Base-by-base conservation (phyloP, 2,797 vertebrate species). In the Oreortyx pictus region DNA sequence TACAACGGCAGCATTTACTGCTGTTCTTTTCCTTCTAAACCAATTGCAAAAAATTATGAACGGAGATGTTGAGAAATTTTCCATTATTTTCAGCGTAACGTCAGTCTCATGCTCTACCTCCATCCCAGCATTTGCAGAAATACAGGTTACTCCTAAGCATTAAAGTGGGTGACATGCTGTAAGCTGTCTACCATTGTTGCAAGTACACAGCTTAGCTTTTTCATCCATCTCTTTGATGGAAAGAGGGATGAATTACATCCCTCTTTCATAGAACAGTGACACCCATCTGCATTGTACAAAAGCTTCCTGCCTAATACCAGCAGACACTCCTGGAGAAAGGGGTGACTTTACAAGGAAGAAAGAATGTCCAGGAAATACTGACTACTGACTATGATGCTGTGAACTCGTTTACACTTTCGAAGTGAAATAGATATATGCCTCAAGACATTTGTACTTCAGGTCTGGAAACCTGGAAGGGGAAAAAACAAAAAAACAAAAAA, bases 361-460 rank as follows among this genome's bases (percentile, higher is more conserved):
- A 75, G 29, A 47, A 72, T 61, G 60, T 7, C 15, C 15, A 86
- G 82, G 67, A n/a, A 84, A 71, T 89, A 77, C 29, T 94, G 60
- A 76, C 67, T 86, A 33, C 73, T 82, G 16, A 44, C 17, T 68
- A 18, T 79, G 35, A 31, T 88, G 20, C 50, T 79, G 14, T 90
- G 81, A 88, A 90, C 91, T 85, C 49, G 0, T 71, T 92, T 71
- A 67, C 61, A 25, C 72, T 91, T 94, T 90, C 70, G 39, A 44
- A 73, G 76, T 90, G 73, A 74, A 68, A 76, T 72, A 76, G 49
- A 19, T 89, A 15, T 1, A 2, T 41, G 17, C 56, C 47, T 27
- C 18, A 47, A 86, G 50, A 22, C 18, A 31, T 11, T 77, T 1
- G 0, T 86, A 39, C 46, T 81, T 90, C 50, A 84, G 67, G n/a